These are phyloP conservation scores for Callithrix jacchus DNA, from an alignment of 2,113 vertebrate species.

Conservation along the genomic window DNA sequence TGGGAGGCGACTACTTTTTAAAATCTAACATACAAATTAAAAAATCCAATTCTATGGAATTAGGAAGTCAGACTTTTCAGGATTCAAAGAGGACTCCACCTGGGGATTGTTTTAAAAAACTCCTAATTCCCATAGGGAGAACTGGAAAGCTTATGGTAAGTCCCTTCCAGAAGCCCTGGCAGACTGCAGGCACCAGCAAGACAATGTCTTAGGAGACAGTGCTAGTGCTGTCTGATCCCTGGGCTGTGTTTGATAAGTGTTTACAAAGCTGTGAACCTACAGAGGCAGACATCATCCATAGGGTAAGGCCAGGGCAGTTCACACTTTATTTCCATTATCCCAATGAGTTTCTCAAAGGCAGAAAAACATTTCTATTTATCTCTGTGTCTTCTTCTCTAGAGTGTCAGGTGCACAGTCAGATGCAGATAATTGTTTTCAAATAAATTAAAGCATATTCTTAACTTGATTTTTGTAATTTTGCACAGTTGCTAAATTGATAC, in stretches of 20 bases:
- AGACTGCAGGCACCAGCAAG: not conserved
- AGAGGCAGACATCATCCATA: not conserved
- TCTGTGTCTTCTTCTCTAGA: not conserved
- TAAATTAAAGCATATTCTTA: not conserved
- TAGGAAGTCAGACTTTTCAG: not conserved
- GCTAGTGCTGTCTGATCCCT: not conserved
- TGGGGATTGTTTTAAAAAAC: slow-evolving; percentile 2
- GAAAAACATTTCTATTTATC: not conserved
- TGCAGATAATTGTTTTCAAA: not conserved
- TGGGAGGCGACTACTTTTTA: not conserved
- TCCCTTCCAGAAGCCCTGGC: not conserved
- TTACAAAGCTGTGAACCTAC: not conserved
- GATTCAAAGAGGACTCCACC: not conserved
- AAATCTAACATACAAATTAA: not conserved
- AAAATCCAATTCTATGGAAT: not conserved
- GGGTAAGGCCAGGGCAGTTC: not conserved
- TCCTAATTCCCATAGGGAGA: not conserved
- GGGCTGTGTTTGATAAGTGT: not conserved
- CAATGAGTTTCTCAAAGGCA: not conserved
- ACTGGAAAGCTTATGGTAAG: not conserved
- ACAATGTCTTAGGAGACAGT: not conserved
- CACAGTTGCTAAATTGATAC: not conserved
- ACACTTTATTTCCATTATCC: not conserved
- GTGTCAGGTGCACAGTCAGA: not conserved
- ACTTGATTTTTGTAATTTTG: not conserved